Evolutionary conservation across 2,888 invertebrate species (phyloP), one percentile per base, ranked within the genome.

Genomic region (Zhuqinia jingwanae): DNA sequence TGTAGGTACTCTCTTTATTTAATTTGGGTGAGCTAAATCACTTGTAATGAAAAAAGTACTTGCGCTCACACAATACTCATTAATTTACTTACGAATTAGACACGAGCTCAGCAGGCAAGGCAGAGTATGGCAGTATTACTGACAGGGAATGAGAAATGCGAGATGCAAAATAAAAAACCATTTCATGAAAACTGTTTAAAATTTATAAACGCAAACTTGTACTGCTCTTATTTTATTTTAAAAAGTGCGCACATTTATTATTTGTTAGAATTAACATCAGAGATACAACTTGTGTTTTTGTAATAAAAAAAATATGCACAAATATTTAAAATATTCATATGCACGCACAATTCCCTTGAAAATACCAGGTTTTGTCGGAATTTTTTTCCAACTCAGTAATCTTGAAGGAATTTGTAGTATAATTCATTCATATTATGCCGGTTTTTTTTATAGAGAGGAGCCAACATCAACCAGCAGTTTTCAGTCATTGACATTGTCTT

Each of bases 401-500:
- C 1, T n/a, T n/a, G 2, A 25, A 25, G 30, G 42, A 10, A 42
- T 65, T 65, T 53, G n/a, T n/a, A n/a, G 30, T 53, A 73, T 73
- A 50, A 50, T 50, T 17, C 53, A 73, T 73, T 15, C 25, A n/a
- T n/a, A 45, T 30, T 73, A 47, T 25, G 11, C 15, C 13, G 50
- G 27, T 53, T 73, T n/a, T n/a, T n/a, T n/a, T n/a, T n/a, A n/a
- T n/a, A n/a, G 25, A 50, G 27, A 47, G 10, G n/a, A 25, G 47
- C 25, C 47, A 22, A 27, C 25, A 73, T n/a, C n/a, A n/a, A n/a
- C n/a, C n/a, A n/a, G n/a, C n/a, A n/a, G n/a, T n/a, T n/a, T n/a
- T n/a, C 50, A 65, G 50, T 65, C 63, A 79, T 79, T 79, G 78
- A 79, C 78, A 65, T 79, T 73, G 8, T 53, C 27, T 60, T 20